A percentile compares a stretch with the other conserved stretches of the same genome.
Evolutionary conservation across 1,140 invertebrate genomes (phyloP).

Genomic region (Hypothenemus hampei): DNA sequence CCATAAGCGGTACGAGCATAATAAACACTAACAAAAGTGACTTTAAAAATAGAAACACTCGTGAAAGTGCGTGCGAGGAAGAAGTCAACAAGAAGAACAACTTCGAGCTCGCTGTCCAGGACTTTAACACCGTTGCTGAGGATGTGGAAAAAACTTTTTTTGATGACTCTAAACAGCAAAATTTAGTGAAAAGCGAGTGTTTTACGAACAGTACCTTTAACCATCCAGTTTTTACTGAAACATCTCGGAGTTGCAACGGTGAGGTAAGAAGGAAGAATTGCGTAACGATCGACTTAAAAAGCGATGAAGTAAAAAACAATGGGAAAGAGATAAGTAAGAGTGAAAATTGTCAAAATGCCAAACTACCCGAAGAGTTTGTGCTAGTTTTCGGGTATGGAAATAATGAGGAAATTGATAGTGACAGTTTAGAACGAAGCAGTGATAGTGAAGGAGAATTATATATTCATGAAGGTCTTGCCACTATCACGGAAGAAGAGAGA

Average conservation of each 20-base stretch:
- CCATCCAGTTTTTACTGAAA: not conserved
- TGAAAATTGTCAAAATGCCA: slow-evolving; percentile 2
- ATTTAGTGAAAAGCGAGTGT: not conserved
- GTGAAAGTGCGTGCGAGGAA: slow-evolving; percentile 18
- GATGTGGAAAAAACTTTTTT: slow-evolving; percentile 41
- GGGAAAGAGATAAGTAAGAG: slow-evolving; percentile 22
- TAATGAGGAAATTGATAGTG: slow-evolving; percentile 24
- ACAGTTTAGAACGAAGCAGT: slow-evolving; percentile 25
- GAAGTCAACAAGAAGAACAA: no score
- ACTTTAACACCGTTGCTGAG: slow-evolving; percentile 42
- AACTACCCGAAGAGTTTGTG: slow-evolving; percentile 10
- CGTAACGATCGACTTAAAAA: slow-evolving; percentile 11
- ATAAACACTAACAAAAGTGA: slow-evolving; percentile 13
- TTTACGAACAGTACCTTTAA: not conserved
- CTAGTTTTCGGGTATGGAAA: slow-evolving; percentile 4
- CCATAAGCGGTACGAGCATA: slow-evolving; percentile 6
- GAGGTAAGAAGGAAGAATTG: slow-evolving; percentile 14
- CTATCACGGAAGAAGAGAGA: slow-evolving; percentile 43
- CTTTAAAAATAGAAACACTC: slow-evolving; percentile 25
- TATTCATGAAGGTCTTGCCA: slow-evolving; percentile 38
- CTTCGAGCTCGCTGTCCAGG: slow-evolving; percentile 40
- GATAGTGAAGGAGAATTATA: slow-evolving; percentile 37
- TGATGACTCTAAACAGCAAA: slow-evolving; percentile 20
- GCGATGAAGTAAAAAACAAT: slow-evolving; percentile 14
- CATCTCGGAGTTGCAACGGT: not conserved